A percentile compares a stretch with the other conserved stretches of the same genome.
Evolutionary conservation across 2,113 vertebrate genomes (phyloP).

Genomic region (Gopherus flavomarginatus): DNA sequence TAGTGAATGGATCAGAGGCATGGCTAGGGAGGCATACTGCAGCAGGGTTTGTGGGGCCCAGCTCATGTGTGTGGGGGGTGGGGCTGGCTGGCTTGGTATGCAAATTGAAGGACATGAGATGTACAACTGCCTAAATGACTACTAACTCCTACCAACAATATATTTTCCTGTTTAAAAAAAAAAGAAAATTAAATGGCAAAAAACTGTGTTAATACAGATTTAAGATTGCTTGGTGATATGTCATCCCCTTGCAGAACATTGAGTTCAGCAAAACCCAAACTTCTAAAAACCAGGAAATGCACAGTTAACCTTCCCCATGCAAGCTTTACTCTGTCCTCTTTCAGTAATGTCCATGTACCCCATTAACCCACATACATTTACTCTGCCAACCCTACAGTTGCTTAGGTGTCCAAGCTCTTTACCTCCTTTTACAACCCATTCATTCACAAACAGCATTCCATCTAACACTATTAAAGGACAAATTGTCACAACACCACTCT

Average conservation of each 20-base stretch:
- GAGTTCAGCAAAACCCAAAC: not conserved
- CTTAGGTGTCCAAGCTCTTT: not conserved
- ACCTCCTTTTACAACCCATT: not conserved
- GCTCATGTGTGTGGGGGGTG: not conserved
- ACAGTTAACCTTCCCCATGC: not conserved
- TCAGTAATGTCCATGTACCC: not conserved
- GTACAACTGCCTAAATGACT: not conserved
- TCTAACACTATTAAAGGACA: not conserved
- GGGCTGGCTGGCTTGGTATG: not conserved
- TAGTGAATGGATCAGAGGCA: not conserved
- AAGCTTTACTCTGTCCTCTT: not conserved
- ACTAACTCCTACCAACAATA: not conserved
- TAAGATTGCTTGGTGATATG: not conserved
- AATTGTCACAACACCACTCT: not conserved
- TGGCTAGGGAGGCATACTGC: not conserved
- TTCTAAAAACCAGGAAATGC: not conserved
- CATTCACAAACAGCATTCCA: not conserved
- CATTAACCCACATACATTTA: not conserved
- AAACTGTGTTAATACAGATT: not conserved
- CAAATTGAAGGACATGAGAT: not conserved
- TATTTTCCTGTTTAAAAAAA: not conserved
- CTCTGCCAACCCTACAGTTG: not conserved
- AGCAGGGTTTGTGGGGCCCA: not conserved
- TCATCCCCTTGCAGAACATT: not conserved
- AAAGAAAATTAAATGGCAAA: not conserved